phyloP scores from a whole-genome alignment of 2,797 vertebrate species.

The Sardinella longiceps region DNA sequence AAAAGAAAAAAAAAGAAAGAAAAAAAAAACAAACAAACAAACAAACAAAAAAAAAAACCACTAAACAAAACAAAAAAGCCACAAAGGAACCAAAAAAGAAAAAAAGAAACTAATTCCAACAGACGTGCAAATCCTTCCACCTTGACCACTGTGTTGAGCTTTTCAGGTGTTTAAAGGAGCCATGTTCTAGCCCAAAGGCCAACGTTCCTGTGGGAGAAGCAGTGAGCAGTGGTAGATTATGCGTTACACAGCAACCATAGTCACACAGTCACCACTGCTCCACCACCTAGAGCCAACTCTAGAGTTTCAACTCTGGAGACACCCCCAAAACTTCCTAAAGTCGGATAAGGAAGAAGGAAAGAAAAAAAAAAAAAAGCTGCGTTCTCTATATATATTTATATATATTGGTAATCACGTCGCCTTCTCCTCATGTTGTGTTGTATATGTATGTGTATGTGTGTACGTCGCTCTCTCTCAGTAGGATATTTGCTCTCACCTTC shows the following conservation, averaged over 20 bases:
- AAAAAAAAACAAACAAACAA: slow-evolving; percentile 47
- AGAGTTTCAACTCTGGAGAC: not conserved
- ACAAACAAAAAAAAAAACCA: slow-evolving; percentile 54
- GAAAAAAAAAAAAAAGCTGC: slow-evolving; percentile 64
- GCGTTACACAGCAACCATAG: slow-evolving; percentile 7
- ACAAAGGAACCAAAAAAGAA: slow-evolving; percentile 60
- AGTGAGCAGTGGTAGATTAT: not conserved
- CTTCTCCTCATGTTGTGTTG: slow-evolving; percentile 50
- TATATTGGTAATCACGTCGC: slow-evolving; percentile 58
- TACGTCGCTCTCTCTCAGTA: slow-evolving; percentile 63
- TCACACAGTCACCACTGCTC: slow-evolving; percentile 43
- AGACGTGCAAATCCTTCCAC: not conserved
- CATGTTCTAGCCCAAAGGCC: not conserved
- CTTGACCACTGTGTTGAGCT: slow-evolving; percentile 7
- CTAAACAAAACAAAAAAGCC: slow-evolving; percentile 52
- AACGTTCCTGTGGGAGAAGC: not conserved
- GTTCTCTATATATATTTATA: slow-evolving; percentile 71
- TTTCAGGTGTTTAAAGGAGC: slow-evolving; percentile 21
- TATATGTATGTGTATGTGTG: slow-evolving; percentile 53
- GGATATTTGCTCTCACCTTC: slow-evolving; percentile 67
- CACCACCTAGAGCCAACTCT: slow-evolving; percentile 41
- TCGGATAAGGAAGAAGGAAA: slow-evolving; percentile 46
- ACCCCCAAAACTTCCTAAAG: not conserved
- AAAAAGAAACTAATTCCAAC: slow-evolving; percentile 11
- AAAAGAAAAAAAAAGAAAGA: slow-evolving; percentile 48